phyloP scores from a whole-genome alignment of 1,140 invertebrate genomes.

The Sesamia nonagrioides region DNA sequence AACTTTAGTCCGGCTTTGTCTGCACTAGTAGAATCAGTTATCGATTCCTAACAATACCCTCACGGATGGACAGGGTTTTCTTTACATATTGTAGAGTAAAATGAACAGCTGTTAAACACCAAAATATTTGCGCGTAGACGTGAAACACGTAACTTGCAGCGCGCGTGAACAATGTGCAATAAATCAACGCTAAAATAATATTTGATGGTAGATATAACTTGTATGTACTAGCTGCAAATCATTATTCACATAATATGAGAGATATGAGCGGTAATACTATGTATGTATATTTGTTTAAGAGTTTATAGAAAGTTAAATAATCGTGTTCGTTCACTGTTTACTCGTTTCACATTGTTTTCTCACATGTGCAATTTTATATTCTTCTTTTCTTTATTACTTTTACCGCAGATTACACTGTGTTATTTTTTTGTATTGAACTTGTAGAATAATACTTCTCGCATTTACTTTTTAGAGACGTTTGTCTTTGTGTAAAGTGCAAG shows the following conservation, averaged over 20 bases:
- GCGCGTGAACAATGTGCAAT: not conserved
- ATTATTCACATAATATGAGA: not conserved
- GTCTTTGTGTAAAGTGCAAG: no score
- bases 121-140: not conserved
- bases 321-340: constrained; percentile 4
- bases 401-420: no score
- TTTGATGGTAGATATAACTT: not conserved
- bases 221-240: not conserved
- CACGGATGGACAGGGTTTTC: no score
- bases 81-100: no score
- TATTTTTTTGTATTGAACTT: no score
- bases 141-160: not conserved
- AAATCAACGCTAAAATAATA: not conserved
- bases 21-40: no score
- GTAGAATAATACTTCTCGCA: no score
- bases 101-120: not conserved
- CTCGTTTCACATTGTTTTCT: constrained; percentile 4
- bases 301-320: constrained; percentile 22
- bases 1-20: no score
- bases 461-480: no score
- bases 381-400: no score
- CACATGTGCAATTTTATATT: not conserved
- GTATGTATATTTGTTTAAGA: constrained; percentile 1
- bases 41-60: no score
- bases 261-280: not conserved